phyloP scores from a whole-genome alignment of 2,888 invertebrate species.

The Drosophila melanosoma region DNA sequence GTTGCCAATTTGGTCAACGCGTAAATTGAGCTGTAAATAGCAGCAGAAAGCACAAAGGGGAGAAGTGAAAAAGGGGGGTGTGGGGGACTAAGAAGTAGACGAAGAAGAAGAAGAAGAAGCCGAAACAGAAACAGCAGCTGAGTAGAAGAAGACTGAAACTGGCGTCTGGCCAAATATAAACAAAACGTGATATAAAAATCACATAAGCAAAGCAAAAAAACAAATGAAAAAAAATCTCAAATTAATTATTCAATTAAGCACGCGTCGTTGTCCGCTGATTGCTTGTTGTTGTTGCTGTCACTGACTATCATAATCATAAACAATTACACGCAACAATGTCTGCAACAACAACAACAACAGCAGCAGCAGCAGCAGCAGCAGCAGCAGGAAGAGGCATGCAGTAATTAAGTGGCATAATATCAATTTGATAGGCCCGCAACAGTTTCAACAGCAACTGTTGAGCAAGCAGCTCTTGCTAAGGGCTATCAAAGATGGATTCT shows the following conservation, averaged over 20 bases:
- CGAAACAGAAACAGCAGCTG: background rate
- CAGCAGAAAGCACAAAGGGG: background rate
- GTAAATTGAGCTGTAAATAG: constrained; percentile 29
- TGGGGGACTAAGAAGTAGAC: background rate
- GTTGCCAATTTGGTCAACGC: constrained; percentile 36
- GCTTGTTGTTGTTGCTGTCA: constrained; percentile 22
- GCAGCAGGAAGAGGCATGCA: constrained; percentile 3
- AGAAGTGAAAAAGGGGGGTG: no score
- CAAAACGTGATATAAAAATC: constrained; percentile 68
- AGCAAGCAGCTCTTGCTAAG: background rate
- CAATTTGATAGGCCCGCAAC: constrained; percentile 43
- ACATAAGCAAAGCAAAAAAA: constrained; percentile 4
- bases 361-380: background rate
- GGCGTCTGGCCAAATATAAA: constrained; percentile 63
- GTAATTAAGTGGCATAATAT: constrained; percentile 47
- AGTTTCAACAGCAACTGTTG: constrained; percentile 15
- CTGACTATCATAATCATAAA: constrained; percentile 58
- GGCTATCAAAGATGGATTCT: constrained; percentile 1
- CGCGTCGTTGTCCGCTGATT: constrained; percentile 53
- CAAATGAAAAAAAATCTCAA: constrained; percentile 34
- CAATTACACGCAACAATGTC: constrained; percentile 49
- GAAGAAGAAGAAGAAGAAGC: background rate
- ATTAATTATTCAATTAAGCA: constrained; percentile 77
- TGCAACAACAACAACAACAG: constrained; percentile 10
- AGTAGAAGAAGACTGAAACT: constrained; percentile 13